Conservation (phyloP, 2,113 vertebrate species). For the Cryptomyrus ogoouensis region DNA sequence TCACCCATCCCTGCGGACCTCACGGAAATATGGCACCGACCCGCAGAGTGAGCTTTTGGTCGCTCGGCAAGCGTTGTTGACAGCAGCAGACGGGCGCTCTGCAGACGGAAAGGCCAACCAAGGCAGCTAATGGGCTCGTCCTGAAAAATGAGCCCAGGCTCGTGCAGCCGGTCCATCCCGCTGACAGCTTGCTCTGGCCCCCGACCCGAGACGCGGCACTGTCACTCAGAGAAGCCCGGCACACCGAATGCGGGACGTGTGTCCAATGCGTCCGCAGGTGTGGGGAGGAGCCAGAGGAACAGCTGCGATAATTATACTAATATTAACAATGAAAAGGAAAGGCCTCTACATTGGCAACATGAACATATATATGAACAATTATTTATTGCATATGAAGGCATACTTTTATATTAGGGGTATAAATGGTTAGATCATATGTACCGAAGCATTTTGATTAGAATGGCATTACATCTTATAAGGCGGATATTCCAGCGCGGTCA, state of each 20-base stretch:
- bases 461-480: not conserved
- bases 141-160: not conserved
- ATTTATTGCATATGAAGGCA: not conserved
- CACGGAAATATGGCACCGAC: not conserved
- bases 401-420: not conserved
- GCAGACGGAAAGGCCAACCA: not conserved
- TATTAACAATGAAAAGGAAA: not conserved
- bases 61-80: not conserved
- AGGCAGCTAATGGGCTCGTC: not conserved
- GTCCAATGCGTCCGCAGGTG: not conserved
- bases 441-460: not conserved
- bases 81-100: not conserved
- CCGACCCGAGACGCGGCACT: not conserved
- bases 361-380: not conserved
- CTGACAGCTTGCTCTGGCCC: not conserved
- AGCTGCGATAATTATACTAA: not conserved
- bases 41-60: not conserved
- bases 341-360: not conserved
- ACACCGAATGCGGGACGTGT: not conserved
- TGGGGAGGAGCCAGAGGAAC: not conserved
- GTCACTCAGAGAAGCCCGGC: not conserved
- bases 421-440: not conserved
- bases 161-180: not conserved
- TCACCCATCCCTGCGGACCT: not conserved
- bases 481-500: not conserved